Base-by-base conservation (phyloP, 1,140 invertebrate genomes). In the Maconellicoccus hirsutus region DNA sequence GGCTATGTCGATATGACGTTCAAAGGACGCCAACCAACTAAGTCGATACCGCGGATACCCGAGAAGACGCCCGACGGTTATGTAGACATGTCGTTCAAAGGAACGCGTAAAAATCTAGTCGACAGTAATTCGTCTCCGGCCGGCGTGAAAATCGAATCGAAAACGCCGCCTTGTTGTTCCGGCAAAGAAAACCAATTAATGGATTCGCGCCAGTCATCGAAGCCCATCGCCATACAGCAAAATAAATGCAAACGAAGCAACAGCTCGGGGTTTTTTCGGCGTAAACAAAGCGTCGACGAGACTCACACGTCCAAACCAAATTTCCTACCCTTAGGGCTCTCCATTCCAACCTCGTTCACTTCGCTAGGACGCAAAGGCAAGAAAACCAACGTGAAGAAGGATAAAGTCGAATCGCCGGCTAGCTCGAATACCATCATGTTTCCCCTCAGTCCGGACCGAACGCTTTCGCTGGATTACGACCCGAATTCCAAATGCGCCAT, bases 181-280 rank as follows among this genome's bases (percentile, higher is more conserved):
- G 74, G 76, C 69, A 74, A 76, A 33, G 75, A 78, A 69, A 71
- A 73, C 14, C 19, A 80, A 73, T 76, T 80, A 23, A 83, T 81
- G 72, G 81, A 81, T 23, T 16, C 33, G 4, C 75, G 38, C 33
- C 73, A 72, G 69, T 77, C 81, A 70, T 85, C 85, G 0, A 80
- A 85, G 70, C 85, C 86, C 1, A 86, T 87, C 61, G 79, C 81
- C 0, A 86, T 87, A 23, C 81, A 83, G 73, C 21, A 23, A 26
- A 23, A 12, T 23, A 66, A 66, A 26, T 25, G 25, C 25, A 66
- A 66, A 26, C 61, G 61, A 14, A 25, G 22, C 22, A 25, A 23
- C 61, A 25, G 61, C 10, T 25, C 61, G 21, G 61, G 61, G 10
- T 66, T 66, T 22, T 66, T 66, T 66, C 61, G 61, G 6, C 61